phyloP scores from a whole-genome alignment of 2,888 invertebrate species.

The Drosophila mulleri region DNA sequence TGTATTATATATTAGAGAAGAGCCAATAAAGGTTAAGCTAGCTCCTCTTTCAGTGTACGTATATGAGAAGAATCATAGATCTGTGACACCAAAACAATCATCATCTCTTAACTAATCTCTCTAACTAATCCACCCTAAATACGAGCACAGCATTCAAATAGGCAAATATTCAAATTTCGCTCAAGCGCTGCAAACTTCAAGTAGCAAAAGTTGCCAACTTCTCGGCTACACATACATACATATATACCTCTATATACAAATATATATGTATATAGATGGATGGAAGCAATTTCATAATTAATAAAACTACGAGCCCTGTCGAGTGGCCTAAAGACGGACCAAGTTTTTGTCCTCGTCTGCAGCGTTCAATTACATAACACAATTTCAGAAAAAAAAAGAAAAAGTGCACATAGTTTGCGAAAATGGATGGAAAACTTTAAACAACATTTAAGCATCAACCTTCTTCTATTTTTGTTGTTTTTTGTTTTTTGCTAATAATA shows the following conservation, averaged over 20 bases:
- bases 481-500: constrained; percentile 11
- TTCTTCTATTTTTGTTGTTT: neutral
- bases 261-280: neutral
- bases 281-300: constrained; percentile 37
- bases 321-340: constrained; percentile 15
- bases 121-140: neutral
- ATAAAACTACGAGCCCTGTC: constrained; percentile 16
- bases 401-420: constrained; percentile 16
- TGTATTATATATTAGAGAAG: neutral
- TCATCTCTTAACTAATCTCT: too few species aligned
- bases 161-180: constrained; percentile 12
- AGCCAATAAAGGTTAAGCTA: neutral
- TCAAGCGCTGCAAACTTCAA: constrained; percentile 3
- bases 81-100: too few species aligned
- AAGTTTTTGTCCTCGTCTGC: constrained; percentile 32
- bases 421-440: constrained; percentile 35
- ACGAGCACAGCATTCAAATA: neutral
- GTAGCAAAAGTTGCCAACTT: constrained; percentile 13
- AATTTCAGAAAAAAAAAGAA: neutral
- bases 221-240: neutral
- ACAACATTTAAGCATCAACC: constrained; percentile 30
- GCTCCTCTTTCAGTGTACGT: too few species aligned
- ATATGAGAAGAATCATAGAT: too few species aligned
- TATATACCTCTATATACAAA: neutral
- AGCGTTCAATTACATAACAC: constrained; percentile 15